A percentile compares a stretch with the other conserved stretches of the same genome.
Evolutionary conservation across 37 sponge, comb jelly and placozoan species (phyloP).

Genomic region (Lycopodina hypogea): DNA sequence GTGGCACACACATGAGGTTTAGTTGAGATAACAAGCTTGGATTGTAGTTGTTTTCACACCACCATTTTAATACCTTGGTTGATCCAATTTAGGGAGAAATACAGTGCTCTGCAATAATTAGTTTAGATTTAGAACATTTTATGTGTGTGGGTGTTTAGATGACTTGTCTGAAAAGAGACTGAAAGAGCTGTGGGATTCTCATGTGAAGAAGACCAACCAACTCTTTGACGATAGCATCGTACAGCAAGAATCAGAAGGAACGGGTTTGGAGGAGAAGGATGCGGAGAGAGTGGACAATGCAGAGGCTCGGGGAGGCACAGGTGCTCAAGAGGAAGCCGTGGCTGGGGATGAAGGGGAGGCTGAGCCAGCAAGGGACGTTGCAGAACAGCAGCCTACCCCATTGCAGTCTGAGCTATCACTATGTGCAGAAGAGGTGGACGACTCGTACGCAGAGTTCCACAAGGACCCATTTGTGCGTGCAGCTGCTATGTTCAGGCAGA

Average conservation of each 20-base stretch:
- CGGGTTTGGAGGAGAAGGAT: background rate
- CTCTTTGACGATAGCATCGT: too few relatives aligned
- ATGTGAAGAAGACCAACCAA: background rate
- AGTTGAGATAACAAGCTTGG: too few relatives aligned
- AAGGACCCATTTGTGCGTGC: constrained; percentile 61
- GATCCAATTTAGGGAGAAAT: too few relatives aligned
- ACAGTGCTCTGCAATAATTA: too few relatives aligned
- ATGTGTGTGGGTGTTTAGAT: constrained; percentile 13
- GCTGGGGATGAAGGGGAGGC: background rate
- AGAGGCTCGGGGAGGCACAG: too few relatives aligned
- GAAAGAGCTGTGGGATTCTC: constrained; percentile 18
- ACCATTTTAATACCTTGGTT: too few relatives aligned
- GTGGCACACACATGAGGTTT: too few relatives aligned
- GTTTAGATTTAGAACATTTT: too few relatives aligned
- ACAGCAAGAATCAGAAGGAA: too few relatives aligned
- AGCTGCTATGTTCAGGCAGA: constrained; percentile 21
- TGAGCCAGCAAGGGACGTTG: background rate
- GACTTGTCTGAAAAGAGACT: constrained; percentile 34
- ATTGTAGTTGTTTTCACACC: too few relatives aligned
- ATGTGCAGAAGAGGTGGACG: background rate
- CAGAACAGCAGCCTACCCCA: background rate
- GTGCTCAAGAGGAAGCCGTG: constrained; percentile 7
- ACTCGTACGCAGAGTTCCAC: constrained; percentile 15
- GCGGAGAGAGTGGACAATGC: background rate
- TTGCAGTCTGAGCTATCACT: constrained; percentile 17